Base-by-base conservation (phyloP, 2,113 vertebrate species). In the Bostrychus sinensis region DNA sequence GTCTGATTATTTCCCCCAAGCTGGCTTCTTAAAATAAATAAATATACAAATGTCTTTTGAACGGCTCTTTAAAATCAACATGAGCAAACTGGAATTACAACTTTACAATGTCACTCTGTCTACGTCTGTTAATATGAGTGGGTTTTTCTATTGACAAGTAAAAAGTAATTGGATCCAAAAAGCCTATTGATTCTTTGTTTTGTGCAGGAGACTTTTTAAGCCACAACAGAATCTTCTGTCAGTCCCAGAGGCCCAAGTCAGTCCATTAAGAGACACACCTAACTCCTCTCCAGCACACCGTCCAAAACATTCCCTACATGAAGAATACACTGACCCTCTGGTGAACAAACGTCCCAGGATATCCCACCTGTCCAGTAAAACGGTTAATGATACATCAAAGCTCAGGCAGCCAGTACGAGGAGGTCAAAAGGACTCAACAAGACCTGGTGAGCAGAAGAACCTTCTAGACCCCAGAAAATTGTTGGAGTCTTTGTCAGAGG, bases 281-380 rank as follows among this genome's bases (percentile, higher is more conserved):
- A 92, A 77, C 85, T 91, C 93, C 11, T 94, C 94, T 0, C 95
- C 94, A 4, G 92, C 93, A 1, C 94, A 94, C 64, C 76, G 62
- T 5, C 77, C 72, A 6, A 89, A 81, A 67, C 80, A 61, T 9
- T 55, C 75, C 17, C 57, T 66, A 0, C 83, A 87, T 2, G 71
- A 89, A 50, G 95, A 96, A 1, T 94, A 95, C 74, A 93, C 93
- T 0, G 95, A 97, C 71, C 94, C 95, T 0, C 54, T 95, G 70
- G 83, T 86, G 73, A 93, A 66, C 75, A 98, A 96, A 82, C 95
- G 94, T 72, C 93, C 92, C 57, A 80, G 96, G 74, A 93, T 97
- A 42, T 97, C 96, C 0, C 96, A 92, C 53, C 39, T 95, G 56
- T 78, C 91, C 2, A 90, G 92, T 75, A 92, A 93, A 62, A 68